Conservation (phyloP, 2,113 vertebrate genomes). For the Beaufortia kweichowensis region DNA sequence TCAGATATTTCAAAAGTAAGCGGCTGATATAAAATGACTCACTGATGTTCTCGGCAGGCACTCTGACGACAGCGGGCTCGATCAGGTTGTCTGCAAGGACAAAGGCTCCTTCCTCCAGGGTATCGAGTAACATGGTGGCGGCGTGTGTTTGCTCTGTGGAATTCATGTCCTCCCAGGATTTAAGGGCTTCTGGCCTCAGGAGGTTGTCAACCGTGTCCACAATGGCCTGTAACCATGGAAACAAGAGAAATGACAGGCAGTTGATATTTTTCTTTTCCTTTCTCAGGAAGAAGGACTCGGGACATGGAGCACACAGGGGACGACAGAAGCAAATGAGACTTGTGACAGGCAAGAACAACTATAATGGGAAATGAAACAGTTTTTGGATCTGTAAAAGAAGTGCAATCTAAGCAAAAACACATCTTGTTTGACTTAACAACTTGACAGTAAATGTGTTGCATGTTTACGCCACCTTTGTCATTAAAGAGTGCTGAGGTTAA, state of each 20-base stretch:
- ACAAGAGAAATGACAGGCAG: constrained; percentile 67
- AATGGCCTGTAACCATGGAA: constrained; percentile 88
- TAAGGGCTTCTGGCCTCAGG: constrained; percentile 91
- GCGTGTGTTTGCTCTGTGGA: constrained; percentile 93
- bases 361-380: constrained; percentile 27
- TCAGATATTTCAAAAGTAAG: not conserved
- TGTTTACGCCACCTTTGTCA: constrained; percentile 24
- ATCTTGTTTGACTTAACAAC: constrained; percentile 30
- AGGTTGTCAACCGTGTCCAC: constrained; percentile 99
- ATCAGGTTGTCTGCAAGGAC: constrained; percentile 96
- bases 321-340: constrained; percentile 58
- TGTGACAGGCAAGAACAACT: constrained; percentile 59
- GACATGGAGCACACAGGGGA: constrained; percentile 57
- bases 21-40: constrained; percentile 64
- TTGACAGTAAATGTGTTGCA: constrained; percentile 11
- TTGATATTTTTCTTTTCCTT: constrained; percentile 36
- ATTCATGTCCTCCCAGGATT: constrained; percentile 99
- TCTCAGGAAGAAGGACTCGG: constrained; percentile 43
- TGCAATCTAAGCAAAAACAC: constrained; percentile 49
- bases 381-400: constrained; percentile 3
- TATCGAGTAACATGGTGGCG: constrained; percentile 96
- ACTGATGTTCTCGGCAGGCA: constrained; percentile 97
- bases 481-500: constrained; percentile 37
- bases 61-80: constrained; percentile 94
- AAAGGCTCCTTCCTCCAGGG: constrained; percentile 95